Evolutionary conservation across 2,888 invertebrate genomes (phyloP).

Genomic region (Pachycephus smyrnensis): DNA sequence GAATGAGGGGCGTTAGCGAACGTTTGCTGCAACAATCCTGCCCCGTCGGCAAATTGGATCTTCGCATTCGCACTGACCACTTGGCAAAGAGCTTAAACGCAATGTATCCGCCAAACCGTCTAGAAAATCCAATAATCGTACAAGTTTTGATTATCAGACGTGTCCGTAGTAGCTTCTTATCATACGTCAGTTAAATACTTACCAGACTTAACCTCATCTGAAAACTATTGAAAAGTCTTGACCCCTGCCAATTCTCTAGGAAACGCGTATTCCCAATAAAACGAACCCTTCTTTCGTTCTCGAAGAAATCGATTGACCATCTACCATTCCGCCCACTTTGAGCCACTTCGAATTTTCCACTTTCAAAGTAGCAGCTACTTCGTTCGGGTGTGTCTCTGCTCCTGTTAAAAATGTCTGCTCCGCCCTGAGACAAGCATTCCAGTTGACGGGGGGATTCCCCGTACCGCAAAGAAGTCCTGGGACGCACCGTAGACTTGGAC

Average conservation of each 20-base stretch:
- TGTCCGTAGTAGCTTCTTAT: too few relatives aligned
- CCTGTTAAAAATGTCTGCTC: background rate
- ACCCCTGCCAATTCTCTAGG: background rate
- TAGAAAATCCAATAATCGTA: slow-evolving; percentile 23
- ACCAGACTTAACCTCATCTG: background rate
- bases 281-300: background rate
- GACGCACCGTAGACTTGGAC: slow-evolving; percentile 49
- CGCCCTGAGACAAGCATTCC: background rate
- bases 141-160: background rate
- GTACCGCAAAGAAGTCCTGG: slow-evolving; percentile 39
- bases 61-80: slow-evolving; percentile 30
- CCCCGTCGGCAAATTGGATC: slow-evolving; percentile 30
- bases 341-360: background rate
- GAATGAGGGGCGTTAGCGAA: slow-evolving; percentile 39
- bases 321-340: background rate
- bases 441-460: slow-evolving; percentile 13
- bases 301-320: background rate
- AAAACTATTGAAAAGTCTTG: background rate
- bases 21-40: slow-evolving; percentile 26
- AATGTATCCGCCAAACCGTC: slow-evolving; percentile 14
- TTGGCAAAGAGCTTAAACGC: slow-evolving; percentile 33
- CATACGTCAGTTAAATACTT: background rate
- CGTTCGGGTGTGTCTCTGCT: background rate
- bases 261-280: background rate
- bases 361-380: background rate